Conservation (phyloP, 2,888 invertebrate species). For the Sinhomidia bicolor region DNA sequence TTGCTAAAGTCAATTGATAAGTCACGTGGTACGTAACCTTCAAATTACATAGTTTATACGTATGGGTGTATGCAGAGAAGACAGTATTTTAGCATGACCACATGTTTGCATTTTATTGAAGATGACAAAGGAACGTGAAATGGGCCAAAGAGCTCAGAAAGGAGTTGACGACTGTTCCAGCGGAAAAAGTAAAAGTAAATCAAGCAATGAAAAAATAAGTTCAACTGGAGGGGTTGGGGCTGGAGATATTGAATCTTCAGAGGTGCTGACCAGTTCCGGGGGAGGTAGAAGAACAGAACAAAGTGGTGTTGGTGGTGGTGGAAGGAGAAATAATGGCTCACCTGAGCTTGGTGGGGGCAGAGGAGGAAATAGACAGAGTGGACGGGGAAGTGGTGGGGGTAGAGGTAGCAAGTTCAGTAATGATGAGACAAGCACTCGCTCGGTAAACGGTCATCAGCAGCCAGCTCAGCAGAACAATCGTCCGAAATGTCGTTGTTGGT, state of each 20-base stretch:
- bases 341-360: constrained; percentile 59
- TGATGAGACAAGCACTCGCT: constrained; percentile 76
- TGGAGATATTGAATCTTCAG: constrained; percentile 56
- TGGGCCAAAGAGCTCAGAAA: constrained; percentile 79
- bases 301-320: constrained; percentile 36
- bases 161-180: constrained; percentile 75
- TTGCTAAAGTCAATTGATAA: constrained; percentile 62
- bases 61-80: neutral
- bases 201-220: constrained; percentile 65
- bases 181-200: constrained; percentile 70
- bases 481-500: constrained; percentile 85
- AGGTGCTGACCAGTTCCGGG: constrained; percentile 72
- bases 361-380: neutral
- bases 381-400: constrained; percentile 34
- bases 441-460: constrained; percentile 70
- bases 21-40: constrained; percentile 65
- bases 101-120: constrained; percentile 10
- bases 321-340: constrained; percentile 50
- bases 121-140: constrained; percentile 80
- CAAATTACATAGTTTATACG: neutral
- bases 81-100: neutral
- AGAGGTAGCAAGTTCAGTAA: constrained; percentile 50
- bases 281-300: constrained; percentile 36
- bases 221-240: constrained; percentile 41
- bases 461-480: constrained; percentile 72